These are phyloP conservation scores for Taxidea taxus DNA, from an alignment of 2,113 vertebrate genomes.

Conservation along the genomic window DNA sequence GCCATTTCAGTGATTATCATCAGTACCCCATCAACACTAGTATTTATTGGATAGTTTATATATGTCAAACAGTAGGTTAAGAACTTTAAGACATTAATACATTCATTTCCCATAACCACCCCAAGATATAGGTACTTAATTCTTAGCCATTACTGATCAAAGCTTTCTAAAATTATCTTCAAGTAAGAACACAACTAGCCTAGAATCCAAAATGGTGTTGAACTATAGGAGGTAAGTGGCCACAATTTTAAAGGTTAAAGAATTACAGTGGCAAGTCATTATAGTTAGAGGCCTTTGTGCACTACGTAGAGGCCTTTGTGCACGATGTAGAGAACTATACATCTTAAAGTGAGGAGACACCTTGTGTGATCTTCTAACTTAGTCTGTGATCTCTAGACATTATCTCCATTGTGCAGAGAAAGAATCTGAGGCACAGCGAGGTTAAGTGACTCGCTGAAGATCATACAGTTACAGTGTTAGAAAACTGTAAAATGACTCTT, in stretches of 20 bases:
- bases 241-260: slow-evolving; percentile 10
- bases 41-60: not conserved
- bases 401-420: not conserved
- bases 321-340: not conserved
- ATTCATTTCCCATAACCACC: not conserved
- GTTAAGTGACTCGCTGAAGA: not conserved
- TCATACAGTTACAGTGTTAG: not conserved
- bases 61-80: not conserved
- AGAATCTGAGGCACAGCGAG: not conserved
- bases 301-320: not conserved
- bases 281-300: not conserved
- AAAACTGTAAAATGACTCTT: slow-evolving; percentile 13
- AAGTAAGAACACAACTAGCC: not conserved
- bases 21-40: not conserved
- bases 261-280: not conserved
- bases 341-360: not conserved
- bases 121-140: not conserved
- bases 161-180: not conserved
- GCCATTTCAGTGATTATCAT: not conserved
- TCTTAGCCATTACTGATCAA: not conserved
- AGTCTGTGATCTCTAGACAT: slow-evolving; percentile 19
- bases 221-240: not conserved
- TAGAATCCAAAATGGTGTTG: not conserved
- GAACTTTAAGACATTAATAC: not conserved
- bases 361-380: not conserved